Evolutionary conservation across 2,797 vertebrate species (phyloP).

Genomic region (Mormyrus proboscirostris): DNA sequence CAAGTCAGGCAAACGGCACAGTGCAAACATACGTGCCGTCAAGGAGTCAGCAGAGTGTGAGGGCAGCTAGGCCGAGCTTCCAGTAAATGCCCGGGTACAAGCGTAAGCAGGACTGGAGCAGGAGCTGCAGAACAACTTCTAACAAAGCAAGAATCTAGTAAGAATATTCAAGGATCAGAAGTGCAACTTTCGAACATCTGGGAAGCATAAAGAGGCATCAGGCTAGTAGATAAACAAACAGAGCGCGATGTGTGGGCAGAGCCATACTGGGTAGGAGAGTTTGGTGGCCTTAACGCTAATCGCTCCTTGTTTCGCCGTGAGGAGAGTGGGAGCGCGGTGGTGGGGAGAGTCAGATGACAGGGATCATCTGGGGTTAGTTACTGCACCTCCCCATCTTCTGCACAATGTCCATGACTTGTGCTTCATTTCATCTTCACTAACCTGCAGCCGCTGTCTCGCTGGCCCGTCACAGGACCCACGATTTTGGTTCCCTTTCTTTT

Average conservation of each 20-base stretch:
- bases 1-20: neutral
- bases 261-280: neutral
- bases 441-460: neutral
- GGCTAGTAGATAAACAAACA: neutral
- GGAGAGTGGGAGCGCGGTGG: neutral
- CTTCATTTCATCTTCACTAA: neutral
- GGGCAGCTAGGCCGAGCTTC: neutral
- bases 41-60: neutral
- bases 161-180: neutral
- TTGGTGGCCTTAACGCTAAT: too few relatives aligned
- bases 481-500: neutral
- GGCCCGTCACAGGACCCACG: neutral
- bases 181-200: neutral
- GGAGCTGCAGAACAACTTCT: neutral
- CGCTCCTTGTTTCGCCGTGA: neutral
- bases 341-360: neutral
- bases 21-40: neutral
- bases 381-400: neutral
- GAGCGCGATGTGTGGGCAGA: neutral
- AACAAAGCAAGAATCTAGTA: neutral
- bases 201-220: neutral
- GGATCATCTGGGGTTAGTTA: neutral
- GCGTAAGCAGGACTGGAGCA: neutral
- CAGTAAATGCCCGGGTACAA: neutral
- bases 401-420: neutral